A percentile compares a stretch with the other conserved stretches of the same genome.
Conservation (phyloP, 2,113 vertebrate species). For the Pangasianodon hypophthalmus region DNA sequence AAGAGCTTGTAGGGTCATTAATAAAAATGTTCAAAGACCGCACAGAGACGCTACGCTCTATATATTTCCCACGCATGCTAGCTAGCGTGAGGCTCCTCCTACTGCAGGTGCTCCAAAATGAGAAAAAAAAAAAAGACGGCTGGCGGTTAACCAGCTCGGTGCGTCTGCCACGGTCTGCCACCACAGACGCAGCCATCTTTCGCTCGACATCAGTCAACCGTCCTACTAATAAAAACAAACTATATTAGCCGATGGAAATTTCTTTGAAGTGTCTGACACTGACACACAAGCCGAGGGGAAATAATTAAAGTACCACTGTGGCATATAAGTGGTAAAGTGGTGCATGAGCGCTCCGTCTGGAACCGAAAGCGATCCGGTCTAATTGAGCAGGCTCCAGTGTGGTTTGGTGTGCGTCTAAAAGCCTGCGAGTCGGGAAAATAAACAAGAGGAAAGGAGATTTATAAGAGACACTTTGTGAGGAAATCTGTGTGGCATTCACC, state of each 20-base stretch:
- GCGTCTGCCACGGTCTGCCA: constrained; percentile 63
- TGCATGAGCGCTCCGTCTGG: constrained; percentile 37
- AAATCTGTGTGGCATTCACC: constrained; percentile 32
- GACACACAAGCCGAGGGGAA: constrained; percentile 64
- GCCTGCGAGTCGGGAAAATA: constrained; percentile 29
- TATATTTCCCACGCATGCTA: background rate
- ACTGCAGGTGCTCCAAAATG: constrained; percentile 2
- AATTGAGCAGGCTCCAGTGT: constrained; percentile 45
- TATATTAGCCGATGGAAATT: constrained; percentile 72
- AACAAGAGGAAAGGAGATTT: constrained; percentile 48
- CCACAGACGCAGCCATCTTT: constrained; percentile 60
- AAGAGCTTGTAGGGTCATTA: background rate
- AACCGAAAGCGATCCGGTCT: constrained; percentile 13
- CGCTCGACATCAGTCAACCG: constrained; percentile 66
- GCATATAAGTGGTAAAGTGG: constrained; percentile 55
- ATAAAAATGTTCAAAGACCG: constrained; percentile 54
- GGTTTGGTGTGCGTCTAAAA: constrained; percentile 14
- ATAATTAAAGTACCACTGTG: constrained; percentile 66
- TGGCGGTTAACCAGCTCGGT: constrained; percentile 62
- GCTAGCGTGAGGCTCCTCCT: background rate
- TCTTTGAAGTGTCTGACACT: constrained; percentile 69
- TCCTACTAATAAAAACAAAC: constrained; percentile 61
- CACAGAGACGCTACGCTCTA: constrained; percentile 29
- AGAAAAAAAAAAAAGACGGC: constrained; percentile 42
- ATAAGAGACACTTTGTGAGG: constrained; percentile 24